A percentile compares a stretch with the other conserved stretches of the same genome.
Conservation (phyloP, 2,888 invertebrate genomes). For the Pollenia angustigena region DNA sequence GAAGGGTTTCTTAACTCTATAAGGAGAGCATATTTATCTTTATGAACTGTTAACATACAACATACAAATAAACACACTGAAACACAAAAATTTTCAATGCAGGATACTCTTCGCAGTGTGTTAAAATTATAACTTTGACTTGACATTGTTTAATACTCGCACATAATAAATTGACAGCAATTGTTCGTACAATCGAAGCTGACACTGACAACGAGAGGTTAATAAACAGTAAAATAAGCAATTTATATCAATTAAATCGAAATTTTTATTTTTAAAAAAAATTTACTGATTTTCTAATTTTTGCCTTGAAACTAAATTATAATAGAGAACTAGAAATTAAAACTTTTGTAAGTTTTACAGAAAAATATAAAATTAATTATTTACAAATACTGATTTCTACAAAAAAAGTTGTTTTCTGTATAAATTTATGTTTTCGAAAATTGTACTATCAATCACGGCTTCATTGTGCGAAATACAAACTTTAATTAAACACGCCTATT, state of each 20-base stretch:
- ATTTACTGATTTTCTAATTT: too few relatives aligned
- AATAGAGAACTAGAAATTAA: too few relatives aligned
- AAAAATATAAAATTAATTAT: too few relatives aligned
- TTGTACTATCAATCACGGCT: too few relatives aligned
- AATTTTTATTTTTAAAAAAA: background rate
- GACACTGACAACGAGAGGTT: constrained; percentile 37
- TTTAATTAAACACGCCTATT: too few relatives aligned
- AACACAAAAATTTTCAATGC: background rate
- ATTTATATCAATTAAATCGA: constrained; percentile 11
- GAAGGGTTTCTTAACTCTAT: constrained; percentile 46
- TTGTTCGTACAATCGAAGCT: constrained; percentile 40
- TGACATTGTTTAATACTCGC: constrained; percentile 64
- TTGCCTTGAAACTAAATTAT: too few relatives aligned
- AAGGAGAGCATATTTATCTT: constrained; percentile 37
- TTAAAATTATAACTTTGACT: constrained; percentile 66
- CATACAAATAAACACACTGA: background rate
- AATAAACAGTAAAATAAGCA: constrained; percentile 38
- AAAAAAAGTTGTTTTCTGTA: too few relatives aligned
- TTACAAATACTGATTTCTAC: too few relatives aligned
- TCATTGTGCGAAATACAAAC: too few relatives aligned
- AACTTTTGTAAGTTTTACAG: too few relatives aligned
- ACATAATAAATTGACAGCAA: constrained; percentile 56
- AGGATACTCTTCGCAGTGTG: background rate
- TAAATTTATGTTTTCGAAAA: too few relatives aligned
- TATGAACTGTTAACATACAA: constrained; percentile 29